phyloP scores from a whole-genome alignment of 2,888 invertebrate species.

The Polia nebulosa region DNA sequence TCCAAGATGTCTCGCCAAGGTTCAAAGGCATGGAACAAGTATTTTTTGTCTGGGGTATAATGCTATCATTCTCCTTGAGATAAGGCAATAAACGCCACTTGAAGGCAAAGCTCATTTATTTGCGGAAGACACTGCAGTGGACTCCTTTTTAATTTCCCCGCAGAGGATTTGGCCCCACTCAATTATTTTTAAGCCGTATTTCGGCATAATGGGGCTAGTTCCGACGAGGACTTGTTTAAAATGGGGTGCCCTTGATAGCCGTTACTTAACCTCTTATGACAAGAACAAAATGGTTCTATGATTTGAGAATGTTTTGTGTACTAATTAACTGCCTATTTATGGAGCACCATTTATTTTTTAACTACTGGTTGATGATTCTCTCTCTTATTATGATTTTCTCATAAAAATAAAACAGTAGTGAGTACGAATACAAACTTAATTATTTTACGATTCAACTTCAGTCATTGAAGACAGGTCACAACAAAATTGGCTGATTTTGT shows the following conservation, averaged over 20 bases:
- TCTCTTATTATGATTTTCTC: background rate
- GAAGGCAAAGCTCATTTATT: slow-evolving; percentile 86
- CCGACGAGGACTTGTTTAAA: slow-evolving; percentile 55
- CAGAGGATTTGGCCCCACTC: slow-evolving; percentile 73
- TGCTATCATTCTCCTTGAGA: slow-evolving; percentile 87
- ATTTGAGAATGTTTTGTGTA: background rate
- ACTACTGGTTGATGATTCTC: too few relatives aligned
- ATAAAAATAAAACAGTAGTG: too few relatives aligned
- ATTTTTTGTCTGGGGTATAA: slow-evolving; percentile 81
- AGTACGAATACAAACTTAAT: slow-evolving; percentile 3
- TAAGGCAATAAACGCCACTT: slow-evolving; percentile 88
- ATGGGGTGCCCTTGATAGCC: slow-evolving; percentile 35
- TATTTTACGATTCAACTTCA: slow-evolving; percentile 6
- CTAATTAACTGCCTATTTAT: background rate
- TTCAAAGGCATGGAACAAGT: slow-evolving; percentile 87
- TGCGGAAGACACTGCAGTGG: slow-evolving; percentile 81
- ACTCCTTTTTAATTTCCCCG: slow-evolving; percentile 81
- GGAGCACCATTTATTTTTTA: too few relatives aligned
- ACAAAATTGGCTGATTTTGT: slow-evolving; percentile 33
- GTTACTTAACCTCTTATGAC: slow-evolving; percentile 42
- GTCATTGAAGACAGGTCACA: slow-evolving; percentile 13
- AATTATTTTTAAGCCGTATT: slow-evolving; percentile 77
- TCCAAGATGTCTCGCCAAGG: slow-evolving; percentile 89
- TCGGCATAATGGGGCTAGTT: slow-evolving; percentile 61
- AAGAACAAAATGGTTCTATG: slow-evolving; percentile 32